Evolutionary conservation across 2,113 vertebrate genomes (phyloP), one percentile per base, ranked within the genome.

Genomic region (Bubo blakistoni): DNA sequence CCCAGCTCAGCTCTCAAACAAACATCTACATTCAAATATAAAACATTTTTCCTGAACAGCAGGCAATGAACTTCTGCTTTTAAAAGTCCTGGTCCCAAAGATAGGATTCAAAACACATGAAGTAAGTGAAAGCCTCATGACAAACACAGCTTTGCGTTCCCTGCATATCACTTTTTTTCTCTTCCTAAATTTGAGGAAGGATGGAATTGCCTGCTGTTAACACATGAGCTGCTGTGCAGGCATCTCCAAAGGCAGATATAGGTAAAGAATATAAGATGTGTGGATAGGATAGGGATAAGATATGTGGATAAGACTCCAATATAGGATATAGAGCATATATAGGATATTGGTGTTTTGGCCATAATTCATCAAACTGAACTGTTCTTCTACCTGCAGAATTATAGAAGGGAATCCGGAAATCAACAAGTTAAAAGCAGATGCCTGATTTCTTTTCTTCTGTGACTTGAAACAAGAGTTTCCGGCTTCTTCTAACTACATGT

Each of bases 381-480:
- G 9, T 62, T 80, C 15, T 58, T 71, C 38, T 58, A 38, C 13
- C 44, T 70, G 54, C 25, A 80, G 59, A 76, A 94, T 54, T 91
- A 57, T 8, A 66, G 54, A 66, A 82, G 24, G 42, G 40, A 83
- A n/a, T 88, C 30, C 44, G 88, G 92, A 88, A 42, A 92, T 77
- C 36, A 90, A 54, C 25, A 66, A 77, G 62, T 66, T 96, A 81
- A 95, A 87, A 86, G 32, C 25, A 92, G 25, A 84, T 3, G 17
- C 19, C 36, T 92, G 30, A 19, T 40, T 62, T 79, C 80, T 94
- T 94, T 96, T 49, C 29, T 91, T 81, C 65, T 82, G 42, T 81
- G 79, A 72, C 92, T 78, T 63, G 55, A 80, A 94, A 87, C 89
- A 92, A 66, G 70, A 85, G 44, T 83, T 94, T 95, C 86, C 51